These are phyloP conservation scores for Pilophorus perplexus DNA, from an alignment of 2,888 invertebrate genomes.

Conservation along the genomic window DNA sequence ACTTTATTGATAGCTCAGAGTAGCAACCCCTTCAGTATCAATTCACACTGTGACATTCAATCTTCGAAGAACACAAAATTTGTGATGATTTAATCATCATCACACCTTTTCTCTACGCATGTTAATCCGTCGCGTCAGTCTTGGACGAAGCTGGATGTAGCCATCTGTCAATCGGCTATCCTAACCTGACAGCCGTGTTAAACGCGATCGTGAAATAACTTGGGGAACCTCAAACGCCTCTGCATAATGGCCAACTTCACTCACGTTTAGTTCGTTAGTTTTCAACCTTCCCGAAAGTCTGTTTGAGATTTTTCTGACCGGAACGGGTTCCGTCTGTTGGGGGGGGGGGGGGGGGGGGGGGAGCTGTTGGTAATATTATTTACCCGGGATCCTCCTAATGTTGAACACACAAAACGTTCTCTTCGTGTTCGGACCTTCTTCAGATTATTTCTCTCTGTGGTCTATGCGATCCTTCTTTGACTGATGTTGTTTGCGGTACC, in stretches of 20 bases:
- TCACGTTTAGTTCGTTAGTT: background rate
- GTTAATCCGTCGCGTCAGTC: too few relatives aligned
- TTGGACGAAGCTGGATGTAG: too few relatives aligned
- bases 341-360: too few relatives aligned
- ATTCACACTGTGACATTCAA: too few relatives aligned
- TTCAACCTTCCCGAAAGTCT: background rate
- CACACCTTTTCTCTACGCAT: too few relatives aligned
- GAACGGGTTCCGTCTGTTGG: background rate
- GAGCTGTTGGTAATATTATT: too few relatives aligned
- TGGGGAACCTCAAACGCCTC: background rate
- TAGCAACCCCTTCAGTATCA: too few relatives aligned
- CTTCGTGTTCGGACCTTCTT: background rate
- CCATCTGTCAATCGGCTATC: too few relatives aligned
- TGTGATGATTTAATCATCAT: too few relatives aligned
- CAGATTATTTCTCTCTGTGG: background rate
- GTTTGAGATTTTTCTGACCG: background rate
- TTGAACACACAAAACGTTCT: background rate
- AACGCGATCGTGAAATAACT: background rate
- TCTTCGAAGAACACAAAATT: too few relatives aligned
- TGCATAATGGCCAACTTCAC: background rate
- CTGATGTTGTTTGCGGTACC: background rate
- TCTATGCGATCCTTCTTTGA: background rate
- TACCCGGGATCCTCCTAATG: background rate
- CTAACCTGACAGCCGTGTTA: too few relatives aligned
- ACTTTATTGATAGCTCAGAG: too few relatives aligned